phyloP scores from a whole-genome alignment of 2,888 invertebrate species.

The Cryptocephalus primarius region DNA sequence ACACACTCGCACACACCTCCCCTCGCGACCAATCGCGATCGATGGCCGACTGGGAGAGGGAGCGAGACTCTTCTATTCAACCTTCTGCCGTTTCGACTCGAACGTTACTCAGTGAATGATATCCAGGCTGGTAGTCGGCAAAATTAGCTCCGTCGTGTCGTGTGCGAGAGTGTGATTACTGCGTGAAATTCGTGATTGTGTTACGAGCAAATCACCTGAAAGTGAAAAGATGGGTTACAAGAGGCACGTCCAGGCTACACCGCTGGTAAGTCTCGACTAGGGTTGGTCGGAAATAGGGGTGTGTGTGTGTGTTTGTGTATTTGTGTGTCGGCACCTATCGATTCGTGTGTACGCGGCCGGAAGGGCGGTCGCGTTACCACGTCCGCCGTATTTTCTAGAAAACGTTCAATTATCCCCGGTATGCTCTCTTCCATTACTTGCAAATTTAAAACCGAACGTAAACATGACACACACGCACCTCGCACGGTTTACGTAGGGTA shows the following conservation, averaged over 20 bases:
- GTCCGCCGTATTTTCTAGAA: background rate
- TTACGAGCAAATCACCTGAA: background rate
- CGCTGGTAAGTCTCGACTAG: constrained; percentile 9
- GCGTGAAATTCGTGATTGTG: background rate
- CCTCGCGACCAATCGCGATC: constrained; percentile 5
- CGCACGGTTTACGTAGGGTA: no score
- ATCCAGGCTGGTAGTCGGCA: no score
- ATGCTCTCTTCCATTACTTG: no score
- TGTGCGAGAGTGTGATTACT: no score
- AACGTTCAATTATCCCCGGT: background rate
- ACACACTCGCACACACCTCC: constrained; percentile 9
- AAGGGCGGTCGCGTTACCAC: background rate
- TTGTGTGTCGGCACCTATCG: background rate
- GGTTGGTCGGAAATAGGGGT: background rate
- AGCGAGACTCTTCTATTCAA: background rate
- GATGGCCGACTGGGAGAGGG: constrained; percentile 1
- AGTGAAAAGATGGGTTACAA: constrained; percentile 12
- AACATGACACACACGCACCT: no score
- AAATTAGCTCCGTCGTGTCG: no score
- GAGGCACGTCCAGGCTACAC: constrained; percentile 12
- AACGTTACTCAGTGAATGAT: no score
- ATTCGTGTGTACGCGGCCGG: background rate
- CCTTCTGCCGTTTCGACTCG: no score
- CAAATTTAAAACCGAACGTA: no score
- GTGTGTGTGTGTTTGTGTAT: background rate